phyloP scores from a whole-genome alignment of 2,113 vertebrate species.

The Triplophysa siluroides region DNA sequence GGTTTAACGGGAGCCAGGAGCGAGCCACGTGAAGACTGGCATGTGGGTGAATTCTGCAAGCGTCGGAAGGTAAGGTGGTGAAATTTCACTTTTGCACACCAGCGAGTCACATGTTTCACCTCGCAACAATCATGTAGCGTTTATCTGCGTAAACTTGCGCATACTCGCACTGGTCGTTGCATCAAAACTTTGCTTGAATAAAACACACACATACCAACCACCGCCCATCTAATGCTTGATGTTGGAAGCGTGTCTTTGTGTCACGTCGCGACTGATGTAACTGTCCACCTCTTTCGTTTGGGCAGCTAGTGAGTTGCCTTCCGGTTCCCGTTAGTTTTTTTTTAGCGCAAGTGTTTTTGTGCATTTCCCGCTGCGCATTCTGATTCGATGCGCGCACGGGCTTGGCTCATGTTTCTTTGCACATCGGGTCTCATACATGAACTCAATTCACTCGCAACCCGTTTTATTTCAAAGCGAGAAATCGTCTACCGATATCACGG shows the following conservation, averaged over 20 bases:
- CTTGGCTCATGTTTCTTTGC: slow-evolving; percentile 65
- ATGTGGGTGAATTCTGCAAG: slow-evolving; percentile 79
- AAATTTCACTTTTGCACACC: slow-evolving; percentile 44
- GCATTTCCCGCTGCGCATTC: slow-evolving; percentile 2
- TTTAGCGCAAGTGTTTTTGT: not conserved
- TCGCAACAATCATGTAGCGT: not conserved
- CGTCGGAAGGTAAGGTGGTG: slow-evolving; percentile 77
- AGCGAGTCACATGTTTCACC: slow-evolving; percentile 62
- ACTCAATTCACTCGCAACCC: slow-evolving; percentile 37
- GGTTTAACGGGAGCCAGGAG: slow-evolving; percentile 64
- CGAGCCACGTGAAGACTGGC: slow-evolving; percentile 65
- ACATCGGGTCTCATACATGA: slow-evolving; percentile 50
- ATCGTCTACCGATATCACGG: not conserved
- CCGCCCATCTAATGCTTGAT: slow-evolving; percentile 27
- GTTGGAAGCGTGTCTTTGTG: slow-evolving; percentile 20
- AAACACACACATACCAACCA: slow-evolving; percentile 9
- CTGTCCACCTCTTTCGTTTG: not conserved
- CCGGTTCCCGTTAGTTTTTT: not conserved
- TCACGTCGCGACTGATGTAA: not conserved
- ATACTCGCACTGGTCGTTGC: not conserved
- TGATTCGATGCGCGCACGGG: slow-evolving; percentile 58
- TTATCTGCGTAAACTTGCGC: not conserved
- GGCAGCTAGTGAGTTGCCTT: not conserved
- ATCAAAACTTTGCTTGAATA: not conserved
- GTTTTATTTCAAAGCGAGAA: slow-evolving; percentile 9